Evolutionary conservation across 2,797 vertebrate genomes (phyloP), one percentile per base, ranked within the genome.

Genomic region (Thamnophis elegans): DNA sequence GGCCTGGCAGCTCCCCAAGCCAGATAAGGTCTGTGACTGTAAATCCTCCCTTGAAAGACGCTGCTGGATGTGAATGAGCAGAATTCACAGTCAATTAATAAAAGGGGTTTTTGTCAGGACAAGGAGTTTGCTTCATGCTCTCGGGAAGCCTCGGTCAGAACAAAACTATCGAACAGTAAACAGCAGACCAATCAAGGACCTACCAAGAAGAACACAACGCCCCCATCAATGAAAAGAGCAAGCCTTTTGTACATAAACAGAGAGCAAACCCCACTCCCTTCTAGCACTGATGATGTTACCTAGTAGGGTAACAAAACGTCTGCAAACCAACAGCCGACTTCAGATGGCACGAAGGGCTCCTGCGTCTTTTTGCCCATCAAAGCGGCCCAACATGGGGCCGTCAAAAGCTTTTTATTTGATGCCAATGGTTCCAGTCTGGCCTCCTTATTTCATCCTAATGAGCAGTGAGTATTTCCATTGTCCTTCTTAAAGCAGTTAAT

Each of bases 401-500:
- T 97, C 95, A 95, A 95, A 94, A 88, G 89, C 86, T 93, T 94
- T 97, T 97, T 95, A 96, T 96, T 97, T 97, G 97, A 96, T 95
- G 95, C 94, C 95, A 97, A 95, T 95, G 93, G 95, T 97, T 96
- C 97, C 96, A 97, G 94, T 89, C 93, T 88, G 92, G 95, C 96
- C 94, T 94, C 93, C 92, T 97, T 97, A 96, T 94, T 97, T 96
- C 94, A 96, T 96, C 97, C 97, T 97, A 98, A 98, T 97, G 96
- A 97, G 95, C 94, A 95, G 88, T 0, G 16, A 97, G 91, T 95
- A 97, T 95, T 95, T 97, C 96, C 95, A 96, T 96, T 95, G 96
- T 97, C 96, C 96, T 97, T 97, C 96, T 97, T 97, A 97, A 97
- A 97, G 95, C 92, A 73, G 95, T 96, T 97, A 97, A 97, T 97